Evolutionary conservation across 2,113 vertebrate species (phyloP), one percentile per base, ranked within the genome.

Genomic region (Atlantisia rogersi): DNA sequence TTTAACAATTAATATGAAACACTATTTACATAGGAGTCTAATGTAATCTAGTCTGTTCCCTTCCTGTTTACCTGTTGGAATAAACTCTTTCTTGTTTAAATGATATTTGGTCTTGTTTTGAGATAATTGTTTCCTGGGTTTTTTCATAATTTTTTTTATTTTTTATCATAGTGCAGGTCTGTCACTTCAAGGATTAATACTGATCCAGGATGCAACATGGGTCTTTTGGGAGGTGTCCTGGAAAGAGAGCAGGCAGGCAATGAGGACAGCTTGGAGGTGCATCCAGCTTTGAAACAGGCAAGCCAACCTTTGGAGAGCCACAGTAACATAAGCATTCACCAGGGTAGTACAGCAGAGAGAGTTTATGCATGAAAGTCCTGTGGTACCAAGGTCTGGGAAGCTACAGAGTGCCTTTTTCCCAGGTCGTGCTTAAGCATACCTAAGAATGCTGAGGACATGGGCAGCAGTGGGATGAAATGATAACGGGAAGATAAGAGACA

Each of bases 381-480:
- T 6, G 10, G 42, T 24, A 29, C 5, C 15, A 12, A 46, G 77
- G 31, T 29, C 31, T 60, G 56, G 12, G 80, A 71, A 84, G 37
- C 16, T 58, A 35, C 35, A 20, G 16, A n/a, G 32, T 67, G 37
- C 10, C 11, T 63, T 24, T 89, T 87, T 55, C 31, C 31, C 64
- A 70, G 7, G 1, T 44, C 37, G 60, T 67, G 9, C 22, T 59
- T 60, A 44, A 91, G n/a, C 8, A 39, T 29, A 31, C 0, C 10
- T 21, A 76, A 10, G 7, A 39, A 12, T 0, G 7, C 26, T 1
- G 4, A 64, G 1, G 12, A 63, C n/a, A 31, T n/a, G 52, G 21
- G 86, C 50, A 50, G 39, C 4, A 4, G 32, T 21, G 28, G 73
- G 50, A 35, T 62, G 16, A 79, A 90, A 19, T 28, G 29, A 58